These are phyloP conservation scores for Piliocolobus tephrosceles DNA, from an alignment of 2,113 vertebrate species.

Conservation along the genomic window DNA sequence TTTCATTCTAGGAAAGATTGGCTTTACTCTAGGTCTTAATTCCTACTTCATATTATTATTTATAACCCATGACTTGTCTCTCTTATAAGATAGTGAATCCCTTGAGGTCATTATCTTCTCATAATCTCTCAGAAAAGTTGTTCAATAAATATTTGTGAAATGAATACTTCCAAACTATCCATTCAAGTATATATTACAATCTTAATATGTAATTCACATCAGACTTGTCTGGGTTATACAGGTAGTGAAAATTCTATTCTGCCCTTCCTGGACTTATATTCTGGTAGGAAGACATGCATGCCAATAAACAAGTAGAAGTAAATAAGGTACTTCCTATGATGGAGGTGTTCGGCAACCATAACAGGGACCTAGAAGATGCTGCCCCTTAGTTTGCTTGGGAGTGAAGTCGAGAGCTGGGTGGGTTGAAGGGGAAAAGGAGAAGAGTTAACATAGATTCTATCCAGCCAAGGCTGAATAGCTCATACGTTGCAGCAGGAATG, in stretches of 20 bases:
- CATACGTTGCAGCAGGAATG: not conserved
- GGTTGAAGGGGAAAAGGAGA: not conserved
- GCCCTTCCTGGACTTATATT: not conserved
- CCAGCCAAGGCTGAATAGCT: not conserved
- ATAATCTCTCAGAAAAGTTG: slow-evolving; percentile 29
- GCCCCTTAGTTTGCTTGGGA: not conserved
- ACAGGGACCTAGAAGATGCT: not conserved
- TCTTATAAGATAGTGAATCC: slow-evolving; percentile 26
- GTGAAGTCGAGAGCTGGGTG: not conserved
- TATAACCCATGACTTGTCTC: not conserved
- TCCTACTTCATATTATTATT: slow-evolving; percentile 22
- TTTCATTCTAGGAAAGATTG: slow-evolving; percentile 30
- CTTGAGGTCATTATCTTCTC: not conserved
- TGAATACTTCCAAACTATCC: not conserved
- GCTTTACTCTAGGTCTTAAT: not conserved
- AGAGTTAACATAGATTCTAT: not conserved
- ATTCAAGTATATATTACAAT: not conserved
- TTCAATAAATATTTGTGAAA: slow-evolving; percentile 27
- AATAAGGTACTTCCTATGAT: not conserved
- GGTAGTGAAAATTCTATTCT: not conserved
- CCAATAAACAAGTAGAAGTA: not conserved
- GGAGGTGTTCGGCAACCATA: not conserved
- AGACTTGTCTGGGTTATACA: not conserved
- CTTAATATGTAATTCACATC: not conserved
- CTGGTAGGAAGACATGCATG: not conserved